Evolutionary conservation across 2,888 invertebrate genomes (phyloP), one percentile per base, ranked within the genome.

Genomic region (Diarsia mendica): DNA sequence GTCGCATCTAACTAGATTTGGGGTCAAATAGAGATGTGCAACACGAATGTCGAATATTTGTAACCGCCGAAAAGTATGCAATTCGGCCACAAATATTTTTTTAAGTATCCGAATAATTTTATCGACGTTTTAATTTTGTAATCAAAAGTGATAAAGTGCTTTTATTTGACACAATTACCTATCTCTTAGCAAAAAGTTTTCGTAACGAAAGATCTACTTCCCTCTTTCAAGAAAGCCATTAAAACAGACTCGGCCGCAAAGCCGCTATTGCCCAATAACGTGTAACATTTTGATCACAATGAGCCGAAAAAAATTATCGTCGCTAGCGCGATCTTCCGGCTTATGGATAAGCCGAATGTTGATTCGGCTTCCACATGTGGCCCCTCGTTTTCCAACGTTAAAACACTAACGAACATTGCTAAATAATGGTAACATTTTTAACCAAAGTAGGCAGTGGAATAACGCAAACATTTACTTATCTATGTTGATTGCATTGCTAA

Each of bases 401-500:
- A 84, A 82, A 65, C 60, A 66, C 73, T 76, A 86, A 79, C 73
- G 75, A 80, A 84, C 74, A 65, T 65, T 64, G 79, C 76, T 80
- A 88, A 86, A 88, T 87, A 87, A 84, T 85, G 79, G 87, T 87
- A 88, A 87, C 80, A 79, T 82, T 87, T 83, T 87, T 78, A 67
- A 79, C 75, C 84, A 89, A 91, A 90, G 81, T 79, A 88, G 76
- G 85, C 72, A 87, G 58, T 74, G 77, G 75, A 66, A 69, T 78
- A 91, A 90, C 89, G 91, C 92, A 93, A 94, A 93, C 89, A 92
- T 91, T 91, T 90, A 92, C 92, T 95, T 95, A 95, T 95, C 95
- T 96, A 93, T 94, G 93, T 92, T 94, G 93, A 94, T 94, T 94
- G 93, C 93, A 90, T 93, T 91, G 93, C 93, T 94, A 95, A 95